Percentiles rank a stretch among this genome's conserved stretches.
phyloP scores from a whole-genome alignment of 2,797 vertebrate genomes.

The Momotus momota region DNA sequence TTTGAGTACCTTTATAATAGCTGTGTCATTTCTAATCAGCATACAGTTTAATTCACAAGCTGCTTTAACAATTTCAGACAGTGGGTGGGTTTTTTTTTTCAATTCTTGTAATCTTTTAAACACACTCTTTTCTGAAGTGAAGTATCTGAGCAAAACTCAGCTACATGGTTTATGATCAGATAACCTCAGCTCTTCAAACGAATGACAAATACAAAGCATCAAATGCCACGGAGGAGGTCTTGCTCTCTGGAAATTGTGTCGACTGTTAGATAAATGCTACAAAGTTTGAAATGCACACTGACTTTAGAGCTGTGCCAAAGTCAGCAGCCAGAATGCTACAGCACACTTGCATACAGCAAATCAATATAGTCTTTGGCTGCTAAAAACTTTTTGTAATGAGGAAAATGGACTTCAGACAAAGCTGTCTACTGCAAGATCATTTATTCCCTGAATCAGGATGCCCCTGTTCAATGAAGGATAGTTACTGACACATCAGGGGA shows the following conservation, averaged over 20 bases:
- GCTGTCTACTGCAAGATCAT: background rate
- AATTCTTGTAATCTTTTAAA: background rate
- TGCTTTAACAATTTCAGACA: background rate
- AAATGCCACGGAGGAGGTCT: background rate
- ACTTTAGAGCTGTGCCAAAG: background rate
- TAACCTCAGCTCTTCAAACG: background rate
- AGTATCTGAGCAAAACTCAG: background rate
- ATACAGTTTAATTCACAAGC: background rate
- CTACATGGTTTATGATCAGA: background rate
- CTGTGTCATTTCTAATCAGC: background rate
- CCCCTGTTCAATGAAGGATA: background rate
- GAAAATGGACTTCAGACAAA: background rate
- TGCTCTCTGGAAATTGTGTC: background rate
- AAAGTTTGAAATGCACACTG: background rate
- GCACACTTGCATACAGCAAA: background rate
- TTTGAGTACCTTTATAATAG: background rate
- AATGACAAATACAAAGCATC: constrained; percentile 4
- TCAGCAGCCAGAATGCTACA: background rate
- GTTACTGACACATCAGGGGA: background rate
- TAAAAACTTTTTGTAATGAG: background rate
- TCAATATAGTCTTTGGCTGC: background rate
- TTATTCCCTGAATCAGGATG: background rate
- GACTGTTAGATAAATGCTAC: background rate
- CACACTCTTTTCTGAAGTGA: background rate
- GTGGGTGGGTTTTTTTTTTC: fast-evolving